These are phyloP conservation scores for Puntigrus tetrazona DNA, from an alignment of 2,113 vertebrate species.

Conservation along the genomic window DNA sequence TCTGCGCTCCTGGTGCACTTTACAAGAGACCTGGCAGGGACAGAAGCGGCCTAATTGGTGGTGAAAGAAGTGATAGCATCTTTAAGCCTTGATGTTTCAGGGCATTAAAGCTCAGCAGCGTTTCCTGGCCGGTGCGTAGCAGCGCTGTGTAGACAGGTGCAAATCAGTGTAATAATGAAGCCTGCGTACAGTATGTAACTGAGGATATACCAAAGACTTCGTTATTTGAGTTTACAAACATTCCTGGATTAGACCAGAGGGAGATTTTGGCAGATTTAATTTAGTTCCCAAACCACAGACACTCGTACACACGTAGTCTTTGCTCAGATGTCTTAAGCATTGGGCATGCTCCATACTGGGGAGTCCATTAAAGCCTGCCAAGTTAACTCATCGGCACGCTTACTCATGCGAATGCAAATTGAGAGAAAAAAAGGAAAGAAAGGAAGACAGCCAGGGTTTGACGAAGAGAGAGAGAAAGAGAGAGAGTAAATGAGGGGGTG, in stretches of 20 bases:
- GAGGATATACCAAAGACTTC: not conserved
- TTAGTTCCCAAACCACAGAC: conserved; percentile 4
- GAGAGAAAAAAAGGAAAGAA: conserved; percentile 38
- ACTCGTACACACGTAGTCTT: conserved; percentile 9
- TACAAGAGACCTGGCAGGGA: conserved; percentile 65
- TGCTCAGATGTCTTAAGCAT: not conserved
- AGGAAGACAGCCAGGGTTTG: conserved; percentile 25
- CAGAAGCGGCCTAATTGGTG: conserved; percentile 67
- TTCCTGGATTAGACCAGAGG: not conserved
- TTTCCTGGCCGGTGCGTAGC: not conserved
- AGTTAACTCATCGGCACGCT: conserved; percentile 43
- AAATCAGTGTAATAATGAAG: not conserved
- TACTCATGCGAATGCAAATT: conserved; percentile 47
- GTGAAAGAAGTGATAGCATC: conserved; percentile 56
- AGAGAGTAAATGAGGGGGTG: conserved; percentile 40
- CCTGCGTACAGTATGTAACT: not conserved
- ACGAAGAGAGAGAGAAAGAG: conserved; percentile 19
- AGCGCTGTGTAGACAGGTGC: not conserved
- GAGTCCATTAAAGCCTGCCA: conserved; percentile 39
- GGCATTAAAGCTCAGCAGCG: not conserved
- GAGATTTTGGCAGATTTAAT: conserved; percentile 14
- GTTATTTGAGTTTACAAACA: not conserved
- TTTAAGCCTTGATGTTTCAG: not conserved
- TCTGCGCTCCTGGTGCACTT: conserved; percentile 51
- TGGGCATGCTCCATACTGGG: conserved; percentile 16